Base-by-base conservation (phyloP, 2,888 invertebrate genomes). In the Lepidochitona cinerea region DNA sequence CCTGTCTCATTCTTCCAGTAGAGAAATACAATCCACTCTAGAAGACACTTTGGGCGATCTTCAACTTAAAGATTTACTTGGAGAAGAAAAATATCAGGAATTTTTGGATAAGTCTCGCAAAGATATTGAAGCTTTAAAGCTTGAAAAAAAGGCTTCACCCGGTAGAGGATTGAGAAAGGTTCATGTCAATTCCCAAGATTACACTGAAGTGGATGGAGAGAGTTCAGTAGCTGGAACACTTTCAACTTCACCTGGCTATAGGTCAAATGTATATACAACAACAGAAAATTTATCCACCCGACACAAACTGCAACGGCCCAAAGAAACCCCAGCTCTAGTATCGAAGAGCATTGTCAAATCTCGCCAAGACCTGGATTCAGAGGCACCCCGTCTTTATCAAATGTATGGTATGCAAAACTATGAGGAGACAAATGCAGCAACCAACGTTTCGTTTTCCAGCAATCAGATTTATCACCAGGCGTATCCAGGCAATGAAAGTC, bases 391-490 rank as follows among this genome's bases (percentile, higher is more conserved):
- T 4, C 29, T 26, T 29, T 32, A 59, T 4, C 5, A 59, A 2
- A 14, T 29, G 4, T 59, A 59, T 26, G 59, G 59, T 4, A 2
- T 59, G 3, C 1, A 26, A 69, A 85, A 84, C 68, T 86, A 86
- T 71, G 84, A 86, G 32, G 83, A 84, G 72, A 75, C 84, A 0
- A 77, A 78, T 36, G 78, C 86, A 0, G 75, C 84, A 12, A 80
- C 78, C 72, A 85, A 83, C 71, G 81, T 85, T 37, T 81, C 83
- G 3, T 88, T 84, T 75, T 85, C 87, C n/a, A 77, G 85, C 18
- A 82, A 84, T 77, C 85, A 88, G 73, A 88, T 88, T 64, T 88
- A 88, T 74, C 75, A 79, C 12, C 84, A 88, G 68, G 87, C 87
- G 5, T 85, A 78, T 76, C n/a, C 81, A 79, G 26, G 33, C 52